Evolutionary conservation across 2,113 vertebrate species (phyloP).

Genomic region (Stegastes partitus): DNA sequence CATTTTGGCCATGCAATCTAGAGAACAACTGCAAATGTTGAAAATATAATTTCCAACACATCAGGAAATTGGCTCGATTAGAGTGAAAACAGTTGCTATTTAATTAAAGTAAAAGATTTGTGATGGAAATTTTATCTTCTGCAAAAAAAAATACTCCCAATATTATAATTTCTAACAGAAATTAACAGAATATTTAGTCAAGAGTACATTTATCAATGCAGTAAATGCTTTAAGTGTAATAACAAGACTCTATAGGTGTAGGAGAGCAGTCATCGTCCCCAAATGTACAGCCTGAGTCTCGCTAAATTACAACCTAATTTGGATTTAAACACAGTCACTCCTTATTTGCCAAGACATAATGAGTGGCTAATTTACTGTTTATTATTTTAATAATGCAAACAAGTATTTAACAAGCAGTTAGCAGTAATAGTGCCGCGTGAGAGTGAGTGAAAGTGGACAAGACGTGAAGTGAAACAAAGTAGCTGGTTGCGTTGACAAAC

Average conservation of each 20-base stretch:
- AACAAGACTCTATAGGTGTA: neutral
- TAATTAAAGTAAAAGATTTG: neutral
- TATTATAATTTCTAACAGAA: neutral
- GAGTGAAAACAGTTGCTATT: neutral
- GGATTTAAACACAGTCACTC: slow-evolving; percentile 23
- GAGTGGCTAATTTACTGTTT: slow-evolving; percentile 42
- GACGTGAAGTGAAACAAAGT: slow-evolving; percentile 71
- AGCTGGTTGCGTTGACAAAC: slow-evolving; percentile 78
- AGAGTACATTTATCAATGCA: neutral
- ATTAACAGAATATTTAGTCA: neutral
- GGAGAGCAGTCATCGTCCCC: neutral
- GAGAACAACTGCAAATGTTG: neutral
- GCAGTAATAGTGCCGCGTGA: slow-evolving; percentile 53
- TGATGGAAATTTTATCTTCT: too few species aligned
- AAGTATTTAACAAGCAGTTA: slow-evolving; percentile 50
- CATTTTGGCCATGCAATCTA: neutral
- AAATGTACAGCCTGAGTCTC: neutral
- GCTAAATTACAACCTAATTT: slow-evolving; percentile 27
- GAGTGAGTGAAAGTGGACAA: slow-evolving; percentile 77
- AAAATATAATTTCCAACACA: slow-evolving; percentile 14
- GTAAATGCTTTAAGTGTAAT: neutral
- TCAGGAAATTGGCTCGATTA: neutral
- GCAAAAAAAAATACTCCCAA: neutral
- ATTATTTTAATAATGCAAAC: slow-evolving; percentile 60
- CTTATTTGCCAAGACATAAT: slow-evolving; percentile 25